phyloP scores from a whole-genome alignment of 37 sponge, comb jelly and placozoan species.

The Mnemiopsis leidyi region DNA sequence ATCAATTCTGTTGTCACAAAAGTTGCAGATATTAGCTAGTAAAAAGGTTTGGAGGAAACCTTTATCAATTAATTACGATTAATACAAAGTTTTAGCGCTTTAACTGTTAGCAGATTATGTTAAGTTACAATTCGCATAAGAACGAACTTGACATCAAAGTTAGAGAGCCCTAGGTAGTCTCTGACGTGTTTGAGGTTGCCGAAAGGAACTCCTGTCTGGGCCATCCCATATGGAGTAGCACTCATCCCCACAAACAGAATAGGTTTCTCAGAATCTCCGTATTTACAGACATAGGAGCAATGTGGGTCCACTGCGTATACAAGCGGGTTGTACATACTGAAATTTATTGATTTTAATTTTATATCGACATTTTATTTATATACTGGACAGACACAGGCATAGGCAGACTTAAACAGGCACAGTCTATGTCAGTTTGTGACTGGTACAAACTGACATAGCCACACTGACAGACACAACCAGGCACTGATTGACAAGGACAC shows the following conservation, averaged over 20 bases:
- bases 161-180: background rate
- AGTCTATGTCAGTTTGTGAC: too few species aligned
- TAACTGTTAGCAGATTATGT: too few species aligned
- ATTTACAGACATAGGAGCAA: conserved; percentile 69
- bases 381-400: background rate
- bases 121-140: too few species aligned
- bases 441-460: too few species aligned
- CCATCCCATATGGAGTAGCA: conserved; percentile 91
- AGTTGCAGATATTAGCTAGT: too few species aligned
- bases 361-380: too few species aligned
- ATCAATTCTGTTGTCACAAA: too few species aligned
- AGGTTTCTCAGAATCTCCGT: conserved; percentile 71
- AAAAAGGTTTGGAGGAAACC: too few species aligned
- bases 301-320: conserved; percentile 80
- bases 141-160: background rate
- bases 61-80: too few species aligned
- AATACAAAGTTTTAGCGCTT: too few species aligned
- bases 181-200: conserved; percentile 51
- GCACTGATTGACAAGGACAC: too few species aligned
- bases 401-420: background rate
- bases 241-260: conserved; percentile 86
- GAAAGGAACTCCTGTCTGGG: conserved; percentile 80
- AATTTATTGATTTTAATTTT: conserved; percentile 56
- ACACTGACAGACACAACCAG: too few species aligned
- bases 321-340: conserved; percentile 80